Base-by-base conservation (phyloP, 2,888 invertebrate genomes). In the Drosophila kuntzei region DNA sequence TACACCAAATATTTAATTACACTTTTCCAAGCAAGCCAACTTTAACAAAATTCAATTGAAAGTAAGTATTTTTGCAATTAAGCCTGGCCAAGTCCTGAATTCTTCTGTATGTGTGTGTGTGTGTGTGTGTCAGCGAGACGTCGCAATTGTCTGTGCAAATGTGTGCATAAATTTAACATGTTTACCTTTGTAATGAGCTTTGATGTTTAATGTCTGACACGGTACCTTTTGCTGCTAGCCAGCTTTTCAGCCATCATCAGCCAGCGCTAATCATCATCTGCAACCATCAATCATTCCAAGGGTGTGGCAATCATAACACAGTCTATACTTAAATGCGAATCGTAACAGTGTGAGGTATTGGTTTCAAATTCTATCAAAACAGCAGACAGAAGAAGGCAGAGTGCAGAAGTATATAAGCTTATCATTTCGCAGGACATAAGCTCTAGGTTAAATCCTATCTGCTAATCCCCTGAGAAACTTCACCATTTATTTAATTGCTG, bases 131-230 rank as follows among this genome's bases (percentile, higher is more conserved):
- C 2, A 47, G 25, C 46, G 12, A 29, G 11, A 49, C 20, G 14
- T 49, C 34, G 20, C 41, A 34, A 29, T 39, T 32, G 57, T 29
- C 69, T 51, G 41, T 37, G 57, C 68, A 62, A 76, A 78, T 67
- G 50, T 80, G 70, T 72, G 67, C 67, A 32, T 59, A 66, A 73
- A 62, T 62, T 71, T 63, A 63, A 65, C 66, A 57, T 70, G 70
- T 78, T 86, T 78, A 58, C 68, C 67, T 58, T 74, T 64, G 54
- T 72, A 71, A 75, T 77, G 67, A 76, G 66, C 71, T 63, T 51
- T 43, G 50, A 55, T 68, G 59, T 68, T 66, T 64, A 55, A 36
- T 29, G 47, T 47, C 46, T 41, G 36, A 18, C 53, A 53, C 43
- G 16, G 11, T 32, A 34, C 2, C n/a, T 9, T 41, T 12, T n/a